Conservation (phyloP, 2,888 invertebrate genomes). For the Masnerella sp. region DNA sequence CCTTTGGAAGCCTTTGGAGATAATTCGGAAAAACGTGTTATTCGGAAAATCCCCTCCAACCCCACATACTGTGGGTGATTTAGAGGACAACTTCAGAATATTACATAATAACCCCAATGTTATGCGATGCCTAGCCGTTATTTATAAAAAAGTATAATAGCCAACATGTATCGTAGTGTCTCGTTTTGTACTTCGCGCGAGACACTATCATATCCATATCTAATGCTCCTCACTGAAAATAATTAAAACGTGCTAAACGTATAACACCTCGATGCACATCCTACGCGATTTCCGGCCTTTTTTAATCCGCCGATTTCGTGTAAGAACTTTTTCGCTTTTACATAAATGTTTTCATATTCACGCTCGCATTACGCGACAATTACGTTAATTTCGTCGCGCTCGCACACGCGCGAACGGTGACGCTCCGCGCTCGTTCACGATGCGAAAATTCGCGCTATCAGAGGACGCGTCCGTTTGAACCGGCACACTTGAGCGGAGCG, state of each 20-base stretch:
- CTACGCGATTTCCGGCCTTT: neutral
- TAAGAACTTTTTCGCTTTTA: constrained; percentile 25
- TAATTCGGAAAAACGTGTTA: no score
- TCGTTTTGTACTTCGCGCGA: no score
- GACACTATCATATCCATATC: neutral
- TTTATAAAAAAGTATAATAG: no score
- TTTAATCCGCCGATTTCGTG: constrained; percentile 6
- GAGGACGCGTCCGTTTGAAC: constrained; percentile 27
- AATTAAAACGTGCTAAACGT: neutral
- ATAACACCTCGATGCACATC: neutral
- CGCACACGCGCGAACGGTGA: constrained; percentile 11
- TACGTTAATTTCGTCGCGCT: constrained; percentile 32
- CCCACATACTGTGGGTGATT: no score
- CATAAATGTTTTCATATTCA: constrained; percentile 26
- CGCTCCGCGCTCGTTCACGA: no score
- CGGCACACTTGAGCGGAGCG: constrained; percentile 19
- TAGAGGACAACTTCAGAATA: no score
- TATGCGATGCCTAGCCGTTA: no score
- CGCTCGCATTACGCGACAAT: constrained; percentile 25
- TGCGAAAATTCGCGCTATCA: constrained; percentile 26
- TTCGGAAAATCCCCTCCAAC: no score
- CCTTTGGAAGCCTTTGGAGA: no score
- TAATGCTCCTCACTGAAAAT: neutral
- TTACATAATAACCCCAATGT: no score
- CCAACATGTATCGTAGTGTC: no score